Evolutionary conservation across 1,140 invertebrate species (phyloP).

Genomic region (Lordiphosa clarofinis): DNA sequence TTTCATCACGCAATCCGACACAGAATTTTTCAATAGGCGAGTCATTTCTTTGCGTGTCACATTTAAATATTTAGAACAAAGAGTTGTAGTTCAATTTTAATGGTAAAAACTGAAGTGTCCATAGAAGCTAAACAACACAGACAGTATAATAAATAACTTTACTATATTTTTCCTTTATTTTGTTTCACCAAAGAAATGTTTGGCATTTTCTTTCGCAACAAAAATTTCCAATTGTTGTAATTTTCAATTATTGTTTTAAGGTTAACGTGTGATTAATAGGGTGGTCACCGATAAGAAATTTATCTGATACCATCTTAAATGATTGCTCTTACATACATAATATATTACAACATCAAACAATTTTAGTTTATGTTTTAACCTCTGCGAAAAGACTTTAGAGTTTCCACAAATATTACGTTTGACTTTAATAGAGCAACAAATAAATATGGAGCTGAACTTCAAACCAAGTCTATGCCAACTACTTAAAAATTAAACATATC

Average conservation of each 20-base stretch:
- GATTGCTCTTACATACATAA: too few relatives aligned
- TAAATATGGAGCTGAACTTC: too few relatives aligned
- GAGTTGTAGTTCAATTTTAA: slow-evolving; percentile 12
- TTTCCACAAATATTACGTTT: too few relatives aligned
- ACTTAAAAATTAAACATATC: too few relatives aligned
- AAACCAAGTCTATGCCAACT: too few relatives aligned
- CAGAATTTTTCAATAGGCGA: neutral
- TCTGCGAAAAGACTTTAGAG: too few relatives aligned
- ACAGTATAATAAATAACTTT: slow-evolving; percentile 18
- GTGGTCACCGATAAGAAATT: too few relatives aligned
- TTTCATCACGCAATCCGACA: neutral
- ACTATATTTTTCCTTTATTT: slow-evolving; percentile 8
- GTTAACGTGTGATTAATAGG: slow-evolving; percentile 56
- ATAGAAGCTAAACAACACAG: slow-evolving; percentile 10
- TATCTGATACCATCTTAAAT: too few relatives aligned
- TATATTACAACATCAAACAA: too few relatives aligned
- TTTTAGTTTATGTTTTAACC: too few relatives aligned
- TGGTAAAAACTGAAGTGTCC: slow-evolving; percentile 14
- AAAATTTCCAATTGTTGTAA: slow-evolving; percentile 54
- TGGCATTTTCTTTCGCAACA: slow-evolving; percentile 28
- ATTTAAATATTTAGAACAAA: slow-evolving; percentile 29
- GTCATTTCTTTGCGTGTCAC: slow-evolving; percentile 39
- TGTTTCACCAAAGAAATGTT: slow-evolving; percentile 4
- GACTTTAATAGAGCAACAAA: too few relatives aligned
- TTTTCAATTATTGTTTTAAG: slow-evolving; percentile 61